Evolutionary conservation across 1,140 invertebrate species (phyloP).

Genomic region (Brachionus angularis): DNA sequence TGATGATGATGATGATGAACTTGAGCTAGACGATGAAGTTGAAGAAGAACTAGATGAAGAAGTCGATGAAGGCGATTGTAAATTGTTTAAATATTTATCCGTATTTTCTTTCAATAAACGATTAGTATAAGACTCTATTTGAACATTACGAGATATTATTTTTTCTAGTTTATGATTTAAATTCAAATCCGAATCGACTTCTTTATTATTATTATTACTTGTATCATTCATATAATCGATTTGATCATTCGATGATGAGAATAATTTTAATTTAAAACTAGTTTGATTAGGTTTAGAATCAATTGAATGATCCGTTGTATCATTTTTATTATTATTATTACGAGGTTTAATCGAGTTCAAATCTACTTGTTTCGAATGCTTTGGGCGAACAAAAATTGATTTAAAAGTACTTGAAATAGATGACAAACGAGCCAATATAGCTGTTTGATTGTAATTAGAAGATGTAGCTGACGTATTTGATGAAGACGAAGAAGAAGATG

Average conservation of each 20-base stretch:
- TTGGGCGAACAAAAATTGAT: conserved; percentile 32
- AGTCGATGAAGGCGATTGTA: too few species aligned
- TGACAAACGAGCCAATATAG: conserved; percentile 7
- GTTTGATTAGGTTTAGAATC: background rate
- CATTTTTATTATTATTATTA: background rate
- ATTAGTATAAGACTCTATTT: too few species aligned
- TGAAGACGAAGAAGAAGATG: background rate
- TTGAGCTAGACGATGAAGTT: background rate
- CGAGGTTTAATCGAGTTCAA: background rate
- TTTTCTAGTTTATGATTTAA: conserved; percentile 7
- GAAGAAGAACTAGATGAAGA: background rate
- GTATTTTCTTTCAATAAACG: too few species aligned
- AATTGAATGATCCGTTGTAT: too few species aligned
- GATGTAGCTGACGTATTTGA: too few species aligned
- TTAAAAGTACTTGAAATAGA: conserved; percentile 30
- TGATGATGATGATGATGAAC: too few species aligned
- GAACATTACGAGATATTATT: too few species aligned
- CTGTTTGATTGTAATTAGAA: conserved; percentile 2
- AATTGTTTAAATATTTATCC: background rate
- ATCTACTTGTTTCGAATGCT: conserved; percentile 1
- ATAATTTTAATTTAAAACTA: conserved; percentile 18
- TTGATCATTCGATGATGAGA: too few species aligned
- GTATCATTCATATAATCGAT: too few species aligned
- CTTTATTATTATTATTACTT: too few species aligned
- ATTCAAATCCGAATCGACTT: background rate